These are phyloP conservation scores for Macquaria australasica DNA, from an alignment of 2,113 vertebrate species.

Conservation along the genomic window DNA sequence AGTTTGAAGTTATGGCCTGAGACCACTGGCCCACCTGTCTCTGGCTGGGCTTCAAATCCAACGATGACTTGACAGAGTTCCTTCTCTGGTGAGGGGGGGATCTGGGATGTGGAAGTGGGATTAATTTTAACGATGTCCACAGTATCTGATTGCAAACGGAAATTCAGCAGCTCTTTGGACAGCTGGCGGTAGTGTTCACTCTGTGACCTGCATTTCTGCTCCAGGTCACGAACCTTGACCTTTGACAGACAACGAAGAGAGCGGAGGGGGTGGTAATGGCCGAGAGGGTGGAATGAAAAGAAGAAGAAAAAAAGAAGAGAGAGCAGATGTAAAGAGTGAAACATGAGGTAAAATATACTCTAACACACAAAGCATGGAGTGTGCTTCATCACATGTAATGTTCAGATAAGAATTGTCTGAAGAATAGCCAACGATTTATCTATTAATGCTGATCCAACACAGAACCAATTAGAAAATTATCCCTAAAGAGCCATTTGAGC, in stretches of 20 bases:
- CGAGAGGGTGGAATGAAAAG: neutral
- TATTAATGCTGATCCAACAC: constrained; percentile 42
- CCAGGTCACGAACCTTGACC: constrained; percentile 93
- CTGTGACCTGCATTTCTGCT: constrained; percentile 92
- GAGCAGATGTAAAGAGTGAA: neutral
- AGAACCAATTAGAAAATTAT: constrained; percentile 48
- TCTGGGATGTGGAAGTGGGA: constrained; percentile 50
- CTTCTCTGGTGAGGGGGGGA: constrained; percentile 72
- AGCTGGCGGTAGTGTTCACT: constrained; percentile 92
- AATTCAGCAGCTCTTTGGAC: constrained; percentile 89
- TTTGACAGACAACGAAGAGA: constrained; percentile 64
- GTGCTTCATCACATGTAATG: constrained; percentile 28
- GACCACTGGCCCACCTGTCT: constrained; percentile 59
- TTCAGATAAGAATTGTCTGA: constrained; percentile 14
- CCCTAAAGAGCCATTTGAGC: constrained; percentile 40
- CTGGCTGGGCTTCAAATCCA: constrained; percentile 81
- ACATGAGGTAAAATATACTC: neutral
- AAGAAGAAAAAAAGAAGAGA: neutral
- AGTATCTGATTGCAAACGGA: constrained; percentile 86
- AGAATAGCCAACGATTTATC: constrained; percentile 15
- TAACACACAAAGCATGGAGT: neutral
- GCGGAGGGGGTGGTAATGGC: neutral
- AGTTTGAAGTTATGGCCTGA: neutral
- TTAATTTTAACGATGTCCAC: constrained; percentile 81
- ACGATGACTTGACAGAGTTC: constrained; percentile 78